phyloP scores from a whole-genome alignment of 2,797 vertebrate species.

The Gila robusta region DNA sequence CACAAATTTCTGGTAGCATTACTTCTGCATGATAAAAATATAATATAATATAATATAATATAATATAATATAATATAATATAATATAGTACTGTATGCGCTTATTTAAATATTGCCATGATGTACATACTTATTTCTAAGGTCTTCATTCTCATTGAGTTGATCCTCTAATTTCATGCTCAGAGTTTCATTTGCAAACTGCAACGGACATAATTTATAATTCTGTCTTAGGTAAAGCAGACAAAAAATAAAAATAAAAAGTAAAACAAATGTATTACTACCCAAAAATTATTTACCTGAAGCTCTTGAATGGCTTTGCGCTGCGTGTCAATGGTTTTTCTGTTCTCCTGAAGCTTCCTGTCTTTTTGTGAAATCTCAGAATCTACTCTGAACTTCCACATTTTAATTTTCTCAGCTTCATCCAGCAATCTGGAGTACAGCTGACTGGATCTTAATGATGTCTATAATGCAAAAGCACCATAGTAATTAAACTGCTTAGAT shows the following conservation, averaged over 20 bases:
- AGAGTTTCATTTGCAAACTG: conserved; percentile 95
- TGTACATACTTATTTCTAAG: conserved; percentile 88
- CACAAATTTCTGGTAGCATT: conserved; percentile 88
- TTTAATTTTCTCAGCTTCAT: conserved; percentile 94
- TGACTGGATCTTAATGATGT: conserved; percentile 77
- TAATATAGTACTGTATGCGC: not conserved
- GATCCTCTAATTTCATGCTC: conserved; percentile 90
- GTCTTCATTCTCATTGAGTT: conserved; percentile 90
- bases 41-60: not conserved
- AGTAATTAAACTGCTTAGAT: conserved; percentile 38
- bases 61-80: too few species aligned
- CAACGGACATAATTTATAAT: conserved; percentile 30
- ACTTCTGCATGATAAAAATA: conserved; percentile 75
- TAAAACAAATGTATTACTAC: not conserved
- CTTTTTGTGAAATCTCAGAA: conserved; percentile 85
- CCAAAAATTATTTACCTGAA: conserved; percentile 82
- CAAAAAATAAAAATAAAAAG: not conserved
- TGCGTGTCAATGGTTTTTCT: conserved; percentile 89
- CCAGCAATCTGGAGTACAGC: conserved; percentile 89
- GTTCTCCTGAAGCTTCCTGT: conserved; percentile 87
- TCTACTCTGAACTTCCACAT: conserved; percentile 88
- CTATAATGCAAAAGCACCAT: conserved; percentile 71
- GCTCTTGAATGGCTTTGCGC: conserved; percentile 91
- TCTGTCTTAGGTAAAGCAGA: not conserved
- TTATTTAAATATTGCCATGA: conserved; percentile 6